These are phyloP conservation scores for Drusus annulatus DNA, from an alignment of 1,140 invertebrate genomes.

Conservation along the genomic window DNA sequence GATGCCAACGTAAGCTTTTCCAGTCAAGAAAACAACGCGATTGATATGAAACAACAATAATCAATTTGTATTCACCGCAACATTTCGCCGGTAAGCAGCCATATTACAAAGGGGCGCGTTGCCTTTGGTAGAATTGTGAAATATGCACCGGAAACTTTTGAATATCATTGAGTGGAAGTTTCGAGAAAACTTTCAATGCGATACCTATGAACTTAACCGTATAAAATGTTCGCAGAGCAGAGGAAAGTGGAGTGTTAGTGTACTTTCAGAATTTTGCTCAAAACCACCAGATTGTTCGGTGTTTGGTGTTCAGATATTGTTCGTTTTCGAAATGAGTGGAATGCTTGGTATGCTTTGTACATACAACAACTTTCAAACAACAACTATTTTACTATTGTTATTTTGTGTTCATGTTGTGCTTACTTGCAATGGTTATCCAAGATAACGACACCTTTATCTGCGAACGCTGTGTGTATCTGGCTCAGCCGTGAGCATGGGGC, in stretches of 20 bases:
- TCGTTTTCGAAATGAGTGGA: not conserved
- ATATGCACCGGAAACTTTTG: conserved; percentile 12
- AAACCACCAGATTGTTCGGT: too few relatives aligned
- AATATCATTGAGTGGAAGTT: conserved; percentile 17
- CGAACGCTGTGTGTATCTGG: too few relatives aligned
- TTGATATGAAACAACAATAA: not conserved
- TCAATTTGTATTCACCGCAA: not conserved
- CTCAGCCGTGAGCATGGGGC: too few relatives aligned
- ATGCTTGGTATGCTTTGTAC: not conserved
- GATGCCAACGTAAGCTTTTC: too few relatives aligned
- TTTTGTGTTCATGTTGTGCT: too few relatives aligned
- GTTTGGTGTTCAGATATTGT: too few relatives aligned
- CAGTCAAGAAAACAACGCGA: too few relatives aligned
- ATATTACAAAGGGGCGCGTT: not conserved
- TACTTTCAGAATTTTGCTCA: not conserved
- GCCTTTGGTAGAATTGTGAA: conserved; percentile 8
- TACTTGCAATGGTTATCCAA: too few relatives aligned
- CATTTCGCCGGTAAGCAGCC: not conserved
- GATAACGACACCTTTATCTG: too few relatives aligned
- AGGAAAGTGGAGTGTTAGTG: too few relatives aligned
- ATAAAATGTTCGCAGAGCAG: not conserved
- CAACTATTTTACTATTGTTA: not conserved
- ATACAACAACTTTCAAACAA: not conserved
- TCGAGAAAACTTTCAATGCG: not conserved
- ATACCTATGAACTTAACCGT: conserved; percentile 14